phyloP scores from a whole-genome alignment of 2,888 invertebrate genomes.

The Cheilosia urbana region DNA sequence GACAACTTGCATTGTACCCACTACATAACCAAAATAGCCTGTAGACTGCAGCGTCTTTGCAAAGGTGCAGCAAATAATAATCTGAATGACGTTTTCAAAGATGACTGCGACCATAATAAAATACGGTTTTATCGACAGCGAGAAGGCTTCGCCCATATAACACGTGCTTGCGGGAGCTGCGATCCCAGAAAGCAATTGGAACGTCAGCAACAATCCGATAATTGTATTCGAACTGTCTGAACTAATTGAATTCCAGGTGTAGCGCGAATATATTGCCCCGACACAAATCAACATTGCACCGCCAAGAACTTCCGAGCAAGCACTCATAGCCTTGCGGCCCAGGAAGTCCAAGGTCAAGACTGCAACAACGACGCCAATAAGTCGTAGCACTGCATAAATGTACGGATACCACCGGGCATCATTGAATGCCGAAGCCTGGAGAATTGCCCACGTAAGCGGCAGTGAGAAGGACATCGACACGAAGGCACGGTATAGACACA shows the following conservation, averaged over 20 bases:
- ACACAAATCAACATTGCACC: conserved; percentile 72
- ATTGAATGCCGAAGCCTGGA: background rate
- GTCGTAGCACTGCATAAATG: conserved; percentile 76
- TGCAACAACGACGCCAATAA: conserved; percentile 68
- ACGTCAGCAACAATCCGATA: conserved; percentile 52
- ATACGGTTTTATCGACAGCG: conserved; percentile 77
- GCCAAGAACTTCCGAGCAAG: conserved; percentile 75
- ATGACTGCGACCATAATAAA: conserved; percentile 77
- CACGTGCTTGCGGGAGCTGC: conserved; percentile 76
- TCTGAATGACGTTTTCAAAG: conserved; percentile 77
- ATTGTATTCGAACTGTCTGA: conserved; percentile 12
- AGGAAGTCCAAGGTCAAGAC: conserved; percentile 73
- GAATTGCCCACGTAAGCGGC: conserved; percentile 73
- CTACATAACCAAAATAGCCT: conserved; percentile 73
- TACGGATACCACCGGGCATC: background rate
- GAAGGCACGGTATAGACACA: conserved; percentile 77
- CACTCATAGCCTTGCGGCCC: conserved; percentile 78
- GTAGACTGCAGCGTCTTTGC: background rate
- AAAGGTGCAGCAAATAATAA: conserved; percentile 18
- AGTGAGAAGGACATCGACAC: conserved; percentile 78
- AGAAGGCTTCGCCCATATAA: conserved; percentile 80
- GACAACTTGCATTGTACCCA: conserved; percentile 77
- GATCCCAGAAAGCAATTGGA: conserved; percentile 79
- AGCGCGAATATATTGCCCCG: conserved; percentile 45
- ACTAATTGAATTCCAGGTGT: background rate